Conservation (phyloP, 1,140 invertebrate species). For the Hycleus phaleratus region DNA sequence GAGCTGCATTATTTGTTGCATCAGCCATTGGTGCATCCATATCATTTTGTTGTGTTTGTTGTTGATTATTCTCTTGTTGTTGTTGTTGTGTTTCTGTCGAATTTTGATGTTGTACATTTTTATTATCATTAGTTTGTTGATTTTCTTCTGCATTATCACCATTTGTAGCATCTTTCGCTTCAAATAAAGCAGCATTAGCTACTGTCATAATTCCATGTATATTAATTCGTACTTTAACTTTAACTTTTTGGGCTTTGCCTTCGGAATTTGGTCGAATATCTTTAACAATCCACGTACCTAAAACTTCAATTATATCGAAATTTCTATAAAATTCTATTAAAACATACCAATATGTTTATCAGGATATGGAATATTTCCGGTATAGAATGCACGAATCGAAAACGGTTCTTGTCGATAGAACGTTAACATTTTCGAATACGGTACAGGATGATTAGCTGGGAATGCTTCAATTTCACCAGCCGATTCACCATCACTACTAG, state of each 20-base stretch:
- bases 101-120: constrained; percentile 34
- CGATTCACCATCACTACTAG: constrained; percentile 60
- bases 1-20: constrained; percentile 18
- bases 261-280: constrained; percentile 79
- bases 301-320: background rate
- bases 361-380: constrained; percentile 61
- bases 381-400: constrained; percentile 75
- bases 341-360: constrained; percentile 70
- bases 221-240: constrained; percentile 91
- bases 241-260: constrained; percentile 86
- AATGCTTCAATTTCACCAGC: constrained; percentile 69
- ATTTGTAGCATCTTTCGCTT: constrained; percentile 66
- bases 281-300: constrained; percentile 75
- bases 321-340: background rate
- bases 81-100: background rate
- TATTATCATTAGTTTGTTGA: constrained; percentile 41
- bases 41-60: constrained; percentile 9
- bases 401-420: constrained; percentile 87
- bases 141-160: constrained; percentile 46
- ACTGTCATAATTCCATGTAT: constrained; percentile 86
- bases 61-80: background rate
- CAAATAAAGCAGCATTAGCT: constrained; percentile 74
- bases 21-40: constrained; percentile 17
- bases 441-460: constrained; percentile 77
- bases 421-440: constrained; percentile 90